These are phyloP conservation scores for Neuroscelio doddi DNA, from an alignment of 2,888 invertebrate genomes.

Conservation along the genomic window DNA sequence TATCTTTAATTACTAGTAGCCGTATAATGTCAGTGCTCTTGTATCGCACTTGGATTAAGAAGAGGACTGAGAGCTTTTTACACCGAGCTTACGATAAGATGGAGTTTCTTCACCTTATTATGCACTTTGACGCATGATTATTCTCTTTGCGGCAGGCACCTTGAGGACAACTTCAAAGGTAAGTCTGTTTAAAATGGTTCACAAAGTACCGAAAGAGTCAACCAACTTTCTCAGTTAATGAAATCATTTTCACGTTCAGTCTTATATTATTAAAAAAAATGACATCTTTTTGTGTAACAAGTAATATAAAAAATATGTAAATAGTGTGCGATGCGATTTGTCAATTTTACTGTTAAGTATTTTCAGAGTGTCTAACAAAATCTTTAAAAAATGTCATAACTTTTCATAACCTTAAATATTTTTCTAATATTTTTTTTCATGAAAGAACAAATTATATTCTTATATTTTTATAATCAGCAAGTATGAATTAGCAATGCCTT, in stretches of 20 bases:
- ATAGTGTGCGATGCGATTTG: too few species aligned
- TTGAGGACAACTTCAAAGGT: constrained; percentile 49
- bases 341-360: too few species aligned
- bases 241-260: constrained; percentile 17
- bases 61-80: constrained; percentile 32
- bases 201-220: constrained; percentile 13
- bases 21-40: constrained; percentile 22
- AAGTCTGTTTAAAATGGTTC: constrained; percentile 49
- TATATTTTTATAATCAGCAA: too few species aligned
- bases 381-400: too few species aligned
- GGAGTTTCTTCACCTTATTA: constrained; percentile 61
- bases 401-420: too few species aligned
- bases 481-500: too few species aligned
- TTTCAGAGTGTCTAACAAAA: too few species aligned
- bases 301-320: too few species aligned
- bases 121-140: constrained; percentile 63
- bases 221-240: constrained; percentile 17
- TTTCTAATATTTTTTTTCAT: too few species aligned
- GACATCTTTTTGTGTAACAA: not conserved
- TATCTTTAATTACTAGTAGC: constrained; percentile 37
- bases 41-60: constrained; percentile 2
- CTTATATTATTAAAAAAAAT: not conserved
- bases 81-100: constrained; percentile 37
- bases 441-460: too few species aligned
- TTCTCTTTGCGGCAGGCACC: constrained; percentile 57